Evolutionary conservation across 2,888 invertebrate genomes (phyloP).

Genomic region (Pollenia labialis): DNA sequence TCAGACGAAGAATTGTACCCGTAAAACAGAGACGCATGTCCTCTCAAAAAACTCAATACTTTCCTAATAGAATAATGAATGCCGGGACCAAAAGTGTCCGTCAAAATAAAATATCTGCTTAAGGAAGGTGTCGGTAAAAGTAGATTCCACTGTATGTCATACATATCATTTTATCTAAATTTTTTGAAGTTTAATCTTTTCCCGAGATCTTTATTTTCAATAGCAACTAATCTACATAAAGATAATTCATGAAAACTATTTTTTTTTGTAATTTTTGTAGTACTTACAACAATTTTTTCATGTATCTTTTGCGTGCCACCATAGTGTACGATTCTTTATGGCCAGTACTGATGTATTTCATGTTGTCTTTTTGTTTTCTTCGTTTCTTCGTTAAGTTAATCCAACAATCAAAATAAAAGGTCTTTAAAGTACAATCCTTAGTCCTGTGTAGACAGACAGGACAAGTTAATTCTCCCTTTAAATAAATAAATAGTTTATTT

Average conservation of each 20-base stretch:
- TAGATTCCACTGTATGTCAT: no score
- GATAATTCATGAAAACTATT: neutral
- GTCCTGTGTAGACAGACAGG: neutral
- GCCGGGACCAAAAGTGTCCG: no score
- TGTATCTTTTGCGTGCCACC: conserved; percentile 84
- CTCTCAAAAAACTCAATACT: no score
- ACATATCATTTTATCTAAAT: no score
- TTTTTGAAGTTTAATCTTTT: no score
- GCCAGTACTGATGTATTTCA: conserved; percentile 82
- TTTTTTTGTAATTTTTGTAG: neutral
- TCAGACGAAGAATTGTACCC: no score
- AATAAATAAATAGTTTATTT: conserved; percentile 11
- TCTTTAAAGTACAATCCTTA: neutral
- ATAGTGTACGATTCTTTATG: conserved; percentile 84
- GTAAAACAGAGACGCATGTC: no score
- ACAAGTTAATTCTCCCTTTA: conserved; percentile 32
- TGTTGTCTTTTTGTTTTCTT: conserved; percentile 69
- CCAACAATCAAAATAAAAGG: conserved; percentile 28
- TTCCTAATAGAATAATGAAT: no score
- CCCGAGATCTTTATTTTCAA: neutral
- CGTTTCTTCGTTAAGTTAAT: conserved; percentile 42
- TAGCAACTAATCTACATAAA: neutral
- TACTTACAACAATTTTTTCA: conserved; percentile 84
- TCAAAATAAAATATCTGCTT: no score
- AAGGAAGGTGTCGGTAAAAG: no score